Evolutionary conservation across 2,797 vertebrate genomes (phyloP).

Genomic region (Tiaroga cobitis): DNA sequence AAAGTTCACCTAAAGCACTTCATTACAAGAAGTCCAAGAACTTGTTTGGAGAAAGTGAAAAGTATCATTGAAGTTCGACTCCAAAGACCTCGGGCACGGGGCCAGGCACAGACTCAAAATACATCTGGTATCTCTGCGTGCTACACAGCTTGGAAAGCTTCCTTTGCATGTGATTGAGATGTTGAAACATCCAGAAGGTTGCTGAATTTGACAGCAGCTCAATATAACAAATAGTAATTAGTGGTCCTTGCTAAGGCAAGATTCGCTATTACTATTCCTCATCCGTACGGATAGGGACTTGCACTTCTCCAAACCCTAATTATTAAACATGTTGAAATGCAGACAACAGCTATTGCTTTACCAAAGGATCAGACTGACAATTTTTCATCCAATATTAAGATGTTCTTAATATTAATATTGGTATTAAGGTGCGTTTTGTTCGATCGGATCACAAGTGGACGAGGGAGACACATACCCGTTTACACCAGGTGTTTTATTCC

Average conservation of each 20-base stretch:
- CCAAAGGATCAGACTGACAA: neutral
- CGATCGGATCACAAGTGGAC: no score
- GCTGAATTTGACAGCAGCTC: constrained; percentile 19
- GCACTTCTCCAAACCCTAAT: neutral
- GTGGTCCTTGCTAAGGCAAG: neutral
- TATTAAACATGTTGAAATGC: neutral
- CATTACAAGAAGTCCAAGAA: constrained; percentile 7
- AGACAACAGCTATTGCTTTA: neutral
- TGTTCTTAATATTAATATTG: no score
- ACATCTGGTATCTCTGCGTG: constrained; percentile 35
- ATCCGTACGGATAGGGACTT: neutral
- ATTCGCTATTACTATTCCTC: neutral
- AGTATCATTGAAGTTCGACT: neutral
- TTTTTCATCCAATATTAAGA: no score
- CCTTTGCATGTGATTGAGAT: constrained; percentile 37
- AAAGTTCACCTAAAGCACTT: neutral
- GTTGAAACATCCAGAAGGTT: constrained; percentile 14
- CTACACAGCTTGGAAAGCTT: neutral
- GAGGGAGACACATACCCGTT: no score
- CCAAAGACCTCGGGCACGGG: constrained; percentile 14
- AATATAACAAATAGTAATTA: neutral
- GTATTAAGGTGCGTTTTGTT: no score
- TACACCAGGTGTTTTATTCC: no score
- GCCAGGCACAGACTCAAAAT: neutral
- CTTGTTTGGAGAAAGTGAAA: neutral